Evolutionary conservation across 2,888 invertebrate species (phyloP).

Genomic region (Xylocampa areola): DNA sequence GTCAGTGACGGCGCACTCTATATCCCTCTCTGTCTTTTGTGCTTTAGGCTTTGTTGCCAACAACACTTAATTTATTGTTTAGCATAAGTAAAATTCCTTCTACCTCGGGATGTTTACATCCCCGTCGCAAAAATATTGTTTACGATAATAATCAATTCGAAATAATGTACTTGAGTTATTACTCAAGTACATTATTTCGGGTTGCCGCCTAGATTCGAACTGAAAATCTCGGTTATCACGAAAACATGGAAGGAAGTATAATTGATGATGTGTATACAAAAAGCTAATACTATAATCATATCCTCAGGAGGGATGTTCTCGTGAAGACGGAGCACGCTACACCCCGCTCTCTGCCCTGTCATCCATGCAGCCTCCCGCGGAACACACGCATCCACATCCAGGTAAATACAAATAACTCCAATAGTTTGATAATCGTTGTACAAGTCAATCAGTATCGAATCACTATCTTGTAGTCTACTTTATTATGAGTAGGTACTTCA

Average conservation of each 20-base stretch:
- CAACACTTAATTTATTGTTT: constrained; percentile 10
- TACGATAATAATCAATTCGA: too few relatives aligned
- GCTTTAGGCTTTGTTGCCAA: constrained; percentile 23
- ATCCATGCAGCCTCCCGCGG: constrained; percentile 95
- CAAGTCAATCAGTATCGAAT: too few relatives aligned
- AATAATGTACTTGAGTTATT: too few relatives aligned
- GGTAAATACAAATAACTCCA: constrained; percentile 78
- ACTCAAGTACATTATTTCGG: too few relatives aligned
- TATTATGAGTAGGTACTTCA: too few relatives aligned
- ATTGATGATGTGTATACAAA: too few relatives aligned
- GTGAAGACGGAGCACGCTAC: constrained; percentile 90
- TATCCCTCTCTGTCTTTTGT: constrained; percentile 8
- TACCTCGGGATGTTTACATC: too few relatives aligned
- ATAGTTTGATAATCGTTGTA: not conserved
- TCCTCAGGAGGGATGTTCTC: constrained; percentile 83
- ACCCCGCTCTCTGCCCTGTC: constrained; percentile 95
- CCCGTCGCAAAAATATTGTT: too few relatives aligned
- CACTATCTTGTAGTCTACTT: too few relatives aligned
- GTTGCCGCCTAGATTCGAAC: too few relatives aligned
- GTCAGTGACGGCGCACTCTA: constrained; percentile 8
- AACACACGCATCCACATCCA: constrained; percentile 87
- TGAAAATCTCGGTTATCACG: too few relatives aligned
- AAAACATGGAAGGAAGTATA: too few relatives aligned
- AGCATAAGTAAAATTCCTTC: not conserved
- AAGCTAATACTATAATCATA: constrained; percentile 3